A percentile compares a stretch with the other conserved stretches of the same genome.
Conservation (phyloP, 2,113 vertebrate species). For the Spea multiplicata region DNA sequence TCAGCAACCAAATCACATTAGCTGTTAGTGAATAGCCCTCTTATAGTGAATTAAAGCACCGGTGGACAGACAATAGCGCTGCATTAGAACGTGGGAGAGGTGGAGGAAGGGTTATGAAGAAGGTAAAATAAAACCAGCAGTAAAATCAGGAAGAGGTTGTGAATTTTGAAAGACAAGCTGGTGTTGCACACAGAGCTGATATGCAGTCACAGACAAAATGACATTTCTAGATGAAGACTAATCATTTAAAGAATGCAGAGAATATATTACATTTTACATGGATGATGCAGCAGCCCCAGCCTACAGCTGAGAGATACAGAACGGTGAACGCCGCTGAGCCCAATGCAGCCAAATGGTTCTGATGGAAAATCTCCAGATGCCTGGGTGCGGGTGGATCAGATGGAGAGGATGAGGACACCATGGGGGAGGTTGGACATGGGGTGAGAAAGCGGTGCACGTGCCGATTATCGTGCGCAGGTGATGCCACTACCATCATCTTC, state of each 20-base stretch:
- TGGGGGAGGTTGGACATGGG: conserved; percentile 4
- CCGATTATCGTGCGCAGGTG: background rate
- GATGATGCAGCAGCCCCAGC: conserved; percentile 19
- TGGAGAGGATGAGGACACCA: conserved; percentile 51
- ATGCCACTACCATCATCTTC: background rate
- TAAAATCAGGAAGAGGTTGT: conserved; percentile 4
- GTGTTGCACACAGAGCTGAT: conserved; percentile 28
- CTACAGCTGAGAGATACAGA: background rate
- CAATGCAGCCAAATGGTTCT: conserved; percentile 15
- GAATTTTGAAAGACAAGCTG: background rate
- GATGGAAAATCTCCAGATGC: background rate
- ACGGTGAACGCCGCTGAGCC: conserved; percentile 21
- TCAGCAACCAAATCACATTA: no score
- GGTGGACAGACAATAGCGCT: background rate
- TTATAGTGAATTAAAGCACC: background rate
- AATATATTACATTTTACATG: background rate
- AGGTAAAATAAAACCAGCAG: conserved; percentile 55
- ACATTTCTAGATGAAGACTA: conserved; percentile 25
- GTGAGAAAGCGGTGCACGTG: no score
- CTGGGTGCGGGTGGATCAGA: conserved; percentile 1
- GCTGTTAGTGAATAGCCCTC: background rate
- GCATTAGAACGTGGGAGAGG: conserved; percentile 34
- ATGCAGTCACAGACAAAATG: conserved; percentile 34
- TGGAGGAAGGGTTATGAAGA: conserved; percentile 56
- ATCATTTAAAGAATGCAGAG: conserved; percentile 21